Base-by-base conservation (phyloP, 2,113 vertebrate genomes). In the Pelodiscus sinensis region DNA sequence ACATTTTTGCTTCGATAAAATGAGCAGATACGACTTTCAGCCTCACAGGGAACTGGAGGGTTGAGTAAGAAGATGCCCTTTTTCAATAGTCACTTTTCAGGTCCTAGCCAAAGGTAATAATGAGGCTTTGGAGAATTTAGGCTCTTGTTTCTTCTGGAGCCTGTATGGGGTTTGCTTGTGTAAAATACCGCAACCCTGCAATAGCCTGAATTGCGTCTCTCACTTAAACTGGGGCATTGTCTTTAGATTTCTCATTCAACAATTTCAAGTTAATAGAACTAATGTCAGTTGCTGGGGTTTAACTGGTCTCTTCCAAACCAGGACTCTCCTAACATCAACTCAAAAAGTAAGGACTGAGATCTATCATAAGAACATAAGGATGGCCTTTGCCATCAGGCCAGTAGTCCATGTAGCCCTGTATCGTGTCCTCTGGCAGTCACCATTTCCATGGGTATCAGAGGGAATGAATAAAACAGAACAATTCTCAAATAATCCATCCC, bases 1-100 rank as follows among this genome's bases (percentile, higher is more conserved):
- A 56, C 65, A 80, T 96, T 89, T 90, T 97, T 94, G 86, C 95
- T 92, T 90, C 93, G 92, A 93, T 94, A 94, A 95, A 96, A 92
- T 92, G 93, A 87, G 86, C 58, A 54, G 90, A 27, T 94, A 95
- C 84, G 93, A 81, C 93, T 93, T 82, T 62, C 79, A 87, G 58
- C 15, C 82, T 86, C 93, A 77, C 52, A 60, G 93, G 88, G 91
- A 80, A 35, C 80, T 87, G 88, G 95, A 73, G 79, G 6, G 52
- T 82, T 95, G 88, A 95, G 88, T 94, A 93, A 94, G n/a, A 57
- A 57, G 88, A 94, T 71, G 55, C 15, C 85, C 38, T 95, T 94
- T 95, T 96, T 95, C 92, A 93, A 80, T 95, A 91, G 88, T 93
- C 88, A 73, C 35, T 21, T 93, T 95, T 91, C 89, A 91, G 60